Conservation (phyloP, 2,113 vertebrate genomes). For the Addax nasomaculatus region DNA sequence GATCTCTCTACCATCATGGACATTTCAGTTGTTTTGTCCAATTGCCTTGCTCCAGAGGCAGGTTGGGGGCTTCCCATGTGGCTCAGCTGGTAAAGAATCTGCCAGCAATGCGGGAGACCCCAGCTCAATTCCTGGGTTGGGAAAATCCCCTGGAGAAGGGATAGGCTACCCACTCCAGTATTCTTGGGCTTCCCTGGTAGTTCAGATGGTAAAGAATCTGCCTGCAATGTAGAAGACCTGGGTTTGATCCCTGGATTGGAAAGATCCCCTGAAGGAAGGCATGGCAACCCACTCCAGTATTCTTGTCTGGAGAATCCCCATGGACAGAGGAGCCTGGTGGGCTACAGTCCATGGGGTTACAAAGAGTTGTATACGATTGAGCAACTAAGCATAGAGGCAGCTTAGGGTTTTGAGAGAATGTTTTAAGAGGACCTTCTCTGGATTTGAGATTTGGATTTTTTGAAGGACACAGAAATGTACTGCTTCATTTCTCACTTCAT, state of each 20-base stretch:
- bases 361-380: neutral
- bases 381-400: neutral
- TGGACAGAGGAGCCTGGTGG: neutral
- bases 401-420: neutral
- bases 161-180: neutral
- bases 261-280: neutral
- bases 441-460: neutral
- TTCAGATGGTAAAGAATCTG: neutral
- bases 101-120: neutral
- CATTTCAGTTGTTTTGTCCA: neutral
- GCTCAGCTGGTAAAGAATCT: neutral
- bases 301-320: neutral
- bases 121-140: neutral
- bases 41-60: neutral
- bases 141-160: neutral
- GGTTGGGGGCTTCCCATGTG: neutral
- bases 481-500: neutral
- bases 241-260: neutral
- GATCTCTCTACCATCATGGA: neutral
- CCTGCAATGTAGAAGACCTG: neutral
- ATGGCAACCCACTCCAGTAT: neutral
- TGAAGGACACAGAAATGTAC: neutral
- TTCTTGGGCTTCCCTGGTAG: neutral
- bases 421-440: neutral
- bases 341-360: neutral